These are phyloP conservation scores for Syngnathus rostellatus DNA, from an alignment of 2,797 vertebrate species.

Conservation along the genomic window DNA sequence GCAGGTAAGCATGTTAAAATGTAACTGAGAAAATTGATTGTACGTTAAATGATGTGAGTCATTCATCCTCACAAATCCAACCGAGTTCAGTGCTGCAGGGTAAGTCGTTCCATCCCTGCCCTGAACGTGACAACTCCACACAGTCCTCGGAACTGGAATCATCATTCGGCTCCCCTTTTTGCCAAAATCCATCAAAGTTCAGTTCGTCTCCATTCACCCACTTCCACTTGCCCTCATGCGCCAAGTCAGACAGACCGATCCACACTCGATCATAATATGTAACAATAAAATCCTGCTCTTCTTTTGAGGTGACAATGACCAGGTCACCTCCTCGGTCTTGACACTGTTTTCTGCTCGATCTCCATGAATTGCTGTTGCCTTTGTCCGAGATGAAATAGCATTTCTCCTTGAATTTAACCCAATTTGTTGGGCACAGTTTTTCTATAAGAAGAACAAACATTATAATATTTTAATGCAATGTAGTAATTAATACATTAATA, in stretches of 20 bases:
- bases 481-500: neutral
- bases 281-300: constrained; percentile 14
- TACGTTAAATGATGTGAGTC: neutral
- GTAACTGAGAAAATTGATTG: neutral
- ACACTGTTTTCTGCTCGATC: constrained; percentile 24
- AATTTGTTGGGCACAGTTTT: neutral
- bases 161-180: constrained; percentile 22
- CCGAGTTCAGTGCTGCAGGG: neutral
- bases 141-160: constrained; percentile 2
- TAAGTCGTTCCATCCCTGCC: constrained; percentile 23
- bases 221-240: constrained; percentile 10
- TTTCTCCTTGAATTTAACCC: constrained; percentile 25
- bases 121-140: neutral
- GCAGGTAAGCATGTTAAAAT: no score
- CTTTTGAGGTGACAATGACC: constrained; percentile 13
- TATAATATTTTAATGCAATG: no score
- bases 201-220: constrained; percentile 30
- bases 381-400: constrained; percentile 22
- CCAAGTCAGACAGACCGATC: constrained; percentile 28
- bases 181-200: constrained; percentile 6
- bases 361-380: constrained; percentile 7
- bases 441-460: constrained; percentile 5
- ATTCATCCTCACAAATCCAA: constrained; percentile 32
- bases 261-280: neutral
- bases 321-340: constrained; percentile 13